Conservation (phyloP, 2,797 vertebrate genomes). For the Threskiornis aethiopicus region DNA sequence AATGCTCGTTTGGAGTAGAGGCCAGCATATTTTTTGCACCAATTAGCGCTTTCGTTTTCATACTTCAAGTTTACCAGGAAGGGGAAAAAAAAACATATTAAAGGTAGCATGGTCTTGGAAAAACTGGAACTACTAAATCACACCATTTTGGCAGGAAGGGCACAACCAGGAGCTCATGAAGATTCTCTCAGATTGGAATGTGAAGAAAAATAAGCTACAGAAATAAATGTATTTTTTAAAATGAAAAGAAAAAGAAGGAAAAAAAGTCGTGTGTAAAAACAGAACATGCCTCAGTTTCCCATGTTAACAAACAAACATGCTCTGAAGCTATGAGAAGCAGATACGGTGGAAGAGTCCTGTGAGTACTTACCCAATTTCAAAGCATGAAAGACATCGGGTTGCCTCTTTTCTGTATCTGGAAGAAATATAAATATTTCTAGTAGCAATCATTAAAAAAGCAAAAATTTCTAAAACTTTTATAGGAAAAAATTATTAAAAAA, state of each 20-base stretch:
- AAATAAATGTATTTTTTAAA: neutral
- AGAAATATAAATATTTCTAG: slow-evolving; percentile 23
- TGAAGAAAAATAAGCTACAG: neutral
- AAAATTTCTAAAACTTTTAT: neutral
- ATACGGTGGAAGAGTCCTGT: neutral
- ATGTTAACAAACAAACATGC: neutral
- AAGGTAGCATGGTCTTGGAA: neutral
- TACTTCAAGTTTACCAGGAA: neutral
- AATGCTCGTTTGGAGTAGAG: accelerated
- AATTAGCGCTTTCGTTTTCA: neutral
- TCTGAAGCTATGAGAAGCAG: neutral
- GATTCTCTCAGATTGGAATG: neutral
- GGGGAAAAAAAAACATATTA: neutral
- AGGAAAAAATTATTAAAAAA: neutral
- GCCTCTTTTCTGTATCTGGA: slow-evolving; percentile 84
- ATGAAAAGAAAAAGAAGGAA: neutral
- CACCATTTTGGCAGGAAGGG: neutral
- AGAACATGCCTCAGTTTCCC: neutral
- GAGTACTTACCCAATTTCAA: slow-evolving; percentile 88
- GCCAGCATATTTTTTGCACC: neutral
- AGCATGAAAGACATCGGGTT: slow-evolving; percentile 93
- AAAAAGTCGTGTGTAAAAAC: neutral
- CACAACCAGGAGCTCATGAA: neutral
- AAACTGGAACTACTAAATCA: neutral
- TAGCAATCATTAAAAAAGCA: neutral